Evolutionary conservation across 2,113 vertebrate genomes (phyloP).

Genomic region (Clupea harengus): DNA sequence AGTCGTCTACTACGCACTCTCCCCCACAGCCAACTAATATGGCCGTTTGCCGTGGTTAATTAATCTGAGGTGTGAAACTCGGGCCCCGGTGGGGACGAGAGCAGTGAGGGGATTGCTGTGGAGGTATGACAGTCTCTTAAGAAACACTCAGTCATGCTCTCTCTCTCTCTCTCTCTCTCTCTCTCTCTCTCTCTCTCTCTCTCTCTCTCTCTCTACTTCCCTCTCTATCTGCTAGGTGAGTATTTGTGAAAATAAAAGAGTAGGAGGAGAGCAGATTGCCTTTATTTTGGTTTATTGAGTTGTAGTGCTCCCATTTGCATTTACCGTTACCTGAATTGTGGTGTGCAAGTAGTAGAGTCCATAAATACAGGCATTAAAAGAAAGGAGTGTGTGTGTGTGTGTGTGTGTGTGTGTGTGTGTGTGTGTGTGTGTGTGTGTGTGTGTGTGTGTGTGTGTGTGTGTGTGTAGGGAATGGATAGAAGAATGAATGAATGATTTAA

Average conservation of each 20-base stretch:
- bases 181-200: not conserved
- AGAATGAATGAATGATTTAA: not conserved
- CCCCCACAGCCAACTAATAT: not conserved
- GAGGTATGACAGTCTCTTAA: constrained; percentile 1
- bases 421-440: not conserved
- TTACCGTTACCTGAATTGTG: not conserved
- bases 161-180: not conserved
- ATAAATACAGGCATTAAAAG: not conserved
- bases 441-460: not conserved
- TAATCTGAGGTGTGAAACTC: not conserved
- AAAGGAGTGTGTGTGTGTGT: not conserved
- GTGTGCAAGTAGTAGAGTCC: not conserved
- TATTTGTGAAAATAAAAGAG: constrained; percentile 1
- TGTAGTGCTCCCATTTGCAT: constrained; percentile 1
- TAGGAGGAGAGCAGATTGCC: not conserved
- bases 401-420: not conserved
- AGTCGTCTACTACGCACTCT: not conserved
- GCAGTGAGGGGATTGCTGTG: not conserved
- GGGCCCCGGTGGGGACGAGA: not conserved
- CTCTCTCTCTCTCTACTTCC: not conserved
- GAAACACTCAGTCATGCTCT: not conserved
- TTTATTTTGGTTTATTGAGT: constrained; percentile 13
- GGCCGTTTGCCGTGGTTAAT: constrained; percentile 9
- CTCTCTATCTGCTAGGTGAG: not conserved
- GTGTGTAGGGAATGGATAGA: not conserved